phyloP scores from a whole-genome alignment of 1,140 invertebrate species.

The Dendrolimus kikuchii region DNA sequence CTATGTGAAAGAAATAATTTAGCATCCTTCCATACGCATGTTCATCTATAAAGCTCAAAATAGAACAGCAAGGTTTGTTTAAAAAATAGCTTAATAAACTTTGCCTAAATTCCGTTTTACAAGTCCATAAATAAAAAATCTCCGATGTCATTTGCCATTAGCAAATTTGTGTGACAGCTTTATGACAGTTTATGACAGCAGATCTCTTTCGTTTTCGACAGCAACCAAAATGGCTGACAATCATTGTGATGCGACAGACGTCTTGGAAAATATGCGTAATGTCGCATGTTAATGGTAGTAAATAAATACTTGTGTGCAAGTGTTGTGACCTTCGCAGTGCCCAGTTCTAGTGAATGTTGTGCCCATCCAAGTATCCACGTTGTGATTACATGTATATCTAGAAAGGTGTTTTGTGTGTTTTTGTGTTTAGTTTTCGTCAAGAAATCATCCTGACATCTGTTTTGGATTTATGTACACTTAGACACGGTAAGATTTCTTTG shows the following conservation, averaged over 20 bases:
- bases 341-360: constrained; percentile 40
- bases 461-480: constrained; percentile 66
- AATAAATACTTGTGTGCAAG: constrained; percentile 52
- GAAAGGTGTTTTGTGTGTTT: constrained; percentile 52
- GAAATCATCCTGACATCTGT: constrained; percentile 42
- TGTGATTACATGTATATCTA: constrained; percentile 33
- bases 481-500: constrained; percentile 42
- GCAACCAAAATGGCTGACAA: constrained; percentile 60
- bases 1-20: no score
- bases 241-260: constrained; percentile 55
- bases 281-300: constrained; percentile 38
- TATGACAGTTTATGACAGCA: constrained; percentile 2
- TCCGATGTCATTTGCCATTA: no score
- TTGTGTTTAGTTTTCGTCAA: constrained; percentile 60
- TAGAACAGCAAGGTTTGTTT: no score
- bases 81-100: no score
- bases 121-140: no score
- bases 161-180: background rate
- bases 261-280: constrained; percentile 43
- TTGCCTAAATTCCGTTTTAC: no score
- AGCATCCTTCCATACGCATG: no score
- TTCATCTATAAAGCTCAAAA: no score
- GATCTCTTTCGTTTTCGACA: constrained; percentile 30
- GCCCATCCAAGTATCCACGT: constrained; percentile 35
- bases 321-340: constrained; percentile 32